These are phyloP conservation scores for Pristiophorus japonicus DNA, from an alignment of 2,113 vertebrate genomes.

Conservation along the genomic window DNA sequence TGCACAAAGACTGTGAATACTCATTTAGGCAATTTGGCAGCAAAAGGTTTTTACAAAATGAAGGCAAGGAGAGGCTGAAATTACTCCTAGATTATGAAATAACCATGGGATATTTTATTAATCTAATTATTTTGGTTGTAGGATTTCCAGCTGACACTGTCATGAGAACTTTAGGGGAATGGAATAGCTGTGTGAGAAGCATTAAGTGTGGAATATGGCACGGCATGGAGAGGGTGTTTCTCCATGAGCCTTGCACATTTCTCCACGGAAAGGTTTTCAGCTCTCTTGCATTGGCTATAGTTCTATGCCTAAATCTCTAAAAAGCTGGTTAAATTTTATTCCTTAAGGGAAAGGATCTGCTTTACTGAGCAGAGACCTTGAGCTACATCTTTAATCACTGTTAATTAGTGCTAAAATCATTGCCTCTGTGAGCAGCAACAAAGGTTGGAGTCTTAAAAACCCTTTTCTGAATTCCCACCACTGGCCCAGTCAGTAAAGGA, in stretches of 20 bases:
- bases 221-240: neutral
- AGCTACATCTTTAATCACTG: neutral
- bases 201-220: neutral
- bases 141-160: neutral
- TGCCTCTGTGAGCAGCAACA: neutral
- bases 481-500: neutral
- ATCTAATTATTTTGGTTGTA: neutral
- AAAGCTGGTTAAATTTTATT: neutral
- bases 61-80: neutral
- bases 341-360: neutral
- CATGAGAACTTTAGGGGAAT: neutral
- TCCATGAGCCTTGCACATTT: no score
- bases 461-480: neutral
- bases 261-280: neutral
- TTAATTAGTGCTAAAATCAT: neutral
- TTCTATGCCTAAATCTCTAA: neutral
- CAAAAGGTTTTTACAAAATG: neutral
- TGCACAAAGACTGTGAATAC: neutral
- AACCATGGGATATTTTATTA: neutral
- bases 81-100: neutral
- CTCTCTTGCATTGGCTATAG: neutral
- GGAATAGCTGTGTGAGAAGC: neutral
- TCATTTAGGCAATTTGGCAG: neutral
- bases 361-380: neutral
- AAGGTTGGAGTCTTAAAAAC: neutral